Evolutionary conservation across 2,113 vertebrate genomes (phyloP).

Genomic region (Cyanoramphus novaezelandiae): DNA sequence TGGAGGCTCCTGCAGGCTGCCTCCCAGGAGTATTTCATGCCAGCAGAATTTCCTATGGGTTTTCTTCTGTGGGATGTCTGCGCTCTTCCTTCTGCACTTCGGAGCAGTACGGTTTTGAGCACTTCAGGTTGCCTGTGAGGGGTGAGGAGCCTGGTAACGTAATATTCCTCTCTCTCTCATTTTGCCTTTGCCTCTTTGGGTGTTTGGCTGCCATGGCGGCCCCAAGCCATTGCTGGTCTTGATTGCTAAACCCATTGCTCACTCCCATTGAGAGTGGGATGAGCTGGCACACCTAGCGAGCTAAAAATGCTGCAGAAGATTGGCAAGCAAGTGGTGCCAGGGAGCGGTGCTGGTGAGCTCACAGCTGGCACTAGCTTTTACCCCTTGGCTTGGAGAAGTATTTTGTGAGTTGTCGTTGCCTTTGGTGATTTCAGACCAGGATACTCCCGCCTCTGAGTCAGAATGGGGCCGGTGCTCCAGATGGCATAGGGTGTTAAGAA

Average conservation of each 20-base stretch:
- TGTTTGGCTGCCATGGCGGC: conserved; percentile 36
- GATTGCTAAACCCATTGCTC: background rate
- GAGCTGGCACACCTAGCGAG: background rate
- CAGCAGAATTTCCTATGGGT: background rate
- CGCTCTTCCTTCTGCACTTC: background rate
- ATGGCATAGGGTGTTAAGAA: background rate
- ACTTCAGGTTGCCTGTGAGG: background rate
- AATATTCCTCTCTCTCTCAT: background rate
- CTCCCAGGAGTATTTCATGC: background rate
- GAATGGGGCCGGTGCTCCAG: background rate
- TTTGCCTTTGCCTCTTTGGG: background rate
- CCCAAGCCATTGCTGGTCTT: background rate
- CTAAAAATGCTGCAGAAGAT: conserved; percentile 17
- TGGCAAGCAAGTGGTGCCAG: background rate
- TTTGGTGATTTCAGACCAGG: background rate
- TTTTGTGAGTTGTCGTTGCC: background rate
- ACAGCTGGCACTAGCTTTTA: background rate
- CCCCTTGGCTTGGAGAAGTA: background rate
- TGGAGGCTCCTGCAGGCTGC: background rate
- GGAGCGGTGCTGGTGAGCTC: conserved; percentile 53
- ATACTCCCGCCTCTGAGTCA: background rate
- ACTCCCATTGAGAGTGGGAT: background rate
- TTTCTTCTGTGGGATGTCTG: background rate
- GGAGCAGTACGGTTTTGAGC: rapidly evolving
- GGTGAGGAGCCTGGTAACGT: background rate